phyloP scores from a whole-genome alignment of 2,888 invertebrate genomes.

The Orthosia cruda region DNA sequence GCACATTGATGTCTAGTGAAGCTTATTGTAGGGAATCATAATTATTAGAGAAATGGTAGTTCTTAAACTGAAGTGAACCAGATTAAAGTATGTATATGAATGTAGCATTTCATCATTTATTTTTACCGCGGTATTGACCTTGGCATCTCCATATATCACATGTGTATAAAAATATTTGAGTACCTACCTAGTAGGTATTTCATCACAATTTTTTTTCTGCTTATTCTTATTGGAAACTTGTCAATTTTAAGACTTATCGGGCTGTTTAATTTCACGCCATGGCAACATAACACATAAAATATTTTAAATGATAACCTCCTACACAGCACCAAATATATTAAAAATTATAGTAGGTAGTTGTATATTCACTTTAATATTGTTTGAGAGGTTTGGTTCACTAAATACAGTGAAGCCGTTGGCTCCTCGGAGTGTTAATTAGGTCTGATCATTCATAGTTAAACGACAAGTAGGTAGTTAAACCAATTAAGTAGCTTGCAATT shows the following conservation, averaged over 20 bases:
- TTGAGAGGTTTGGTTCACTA: not conserved
- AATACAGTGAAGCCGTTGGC: not conserved
- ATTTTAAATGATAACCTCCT: not conserved
- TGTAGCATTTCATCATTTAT: not conserved
- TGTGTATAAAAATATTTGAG: slow-evolving; percentile 1
- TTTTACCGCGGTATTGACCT: slow-evolving; percentile 7
- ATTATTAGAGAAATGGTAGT: slow-evolving; percentile 2
- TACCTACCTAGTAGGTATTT: not conserved
- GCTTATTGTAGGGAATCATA: not conserved
- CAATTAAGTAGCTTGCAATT: not conserved
- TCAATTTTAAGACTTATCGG: not conserved
- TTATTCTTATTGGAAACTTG: not conserved
- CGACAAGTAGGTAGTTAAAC: not conserved
- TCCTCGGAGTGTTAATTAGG: not conserved
- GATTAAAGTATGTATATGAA: not conserved
- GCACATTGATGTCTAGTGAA: not conserved
- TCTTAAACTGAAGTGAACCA: not conserved
- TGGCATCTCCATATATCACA: not conserved
- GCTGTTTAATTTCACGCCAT: not conserved
- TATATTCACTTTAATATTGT: not conserved
- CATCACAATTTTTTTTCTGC: not conserved
- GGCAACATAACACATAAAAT: not conserved
- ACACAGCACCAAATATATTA: not conserved
- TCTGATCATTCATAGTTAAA: not conserved
- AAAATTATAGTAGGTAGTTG: too few relatives aligned